A percentile compares a stretch with the other conserved stretches of the same genome.
These are phyloP conservation scores for Nixonia krombeini DNA, from an alignment of 1,140 invertebrate species.

Conservation along the genomic window DNA sequence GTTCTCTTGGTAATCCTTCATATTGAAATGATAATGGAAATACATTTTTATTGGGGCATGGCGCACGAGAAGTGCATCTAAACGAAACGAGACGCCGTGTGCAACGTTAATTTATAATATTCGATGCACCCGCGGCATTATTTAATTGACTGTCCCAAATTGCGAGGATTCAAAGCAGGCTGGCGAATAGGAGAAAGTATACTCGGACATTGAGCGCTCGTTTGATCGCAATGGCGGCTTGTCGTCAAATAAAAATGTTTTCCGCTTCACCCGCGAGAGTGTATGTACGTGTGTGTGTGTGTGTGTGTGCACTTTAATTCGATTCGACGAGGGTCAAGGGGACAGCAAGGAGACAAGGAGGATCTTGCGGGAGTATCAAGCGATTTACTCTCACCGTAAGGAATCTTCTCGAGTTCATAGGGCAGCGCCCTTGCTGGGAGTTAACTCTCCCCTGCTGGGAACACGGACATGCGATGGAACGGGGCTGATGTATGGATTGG, in stretches of 20 bases:
- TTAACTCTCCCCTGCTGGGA: slow-evolving; percentile 63
- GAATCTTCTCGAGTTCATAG: slow-evolving; percentile 56
- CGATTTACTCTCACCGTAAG: slow-evolving; percentile 55
- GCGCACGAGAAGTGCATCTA: slow-evolving; percentile 1
- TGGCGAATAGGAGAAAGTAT: too few species aligned
- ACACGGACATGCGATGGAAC: slow-evolving; percentile 54
- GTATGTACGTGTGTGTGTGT: neutral
- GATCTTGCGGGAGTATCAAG: slow-evolving; percentile 31
- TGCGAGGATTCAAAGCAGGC: too few species aligned
- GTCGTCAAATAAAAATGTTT: neutral
- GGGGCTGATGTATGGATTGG: slow-evolving; percentile 60
- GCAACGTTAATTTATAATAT: neutral
- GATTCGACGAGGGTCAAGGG: slow-evolving; percentile 5
- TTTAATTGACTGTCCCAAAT: too few species aligned
- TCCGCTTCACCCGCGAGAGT: neutral
- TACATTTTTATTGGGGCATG: slow-evolving; percentile 2
- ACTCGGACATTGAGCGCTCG: too few species aligned
- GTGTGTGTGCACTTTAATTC: slow-evolving; percentile 3
- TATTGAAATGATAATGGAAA: slow-evolving; percentile 9
- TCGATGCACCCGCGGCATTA: neutral
- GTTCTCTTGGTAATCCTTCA: slow-evolving; percentile 3
- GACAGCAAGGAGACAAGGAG: slow-evolving; percentile 7
- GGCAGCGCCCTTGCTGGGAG: slow-evolving; percentile 61
- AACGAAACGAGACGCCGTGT: neutral
- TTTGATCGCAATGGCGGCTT: too few species aligned